phyloP scores from a whole-genome alignment of 2,113 vertebrate genomes.

The Euleptes europaea region DNA sequence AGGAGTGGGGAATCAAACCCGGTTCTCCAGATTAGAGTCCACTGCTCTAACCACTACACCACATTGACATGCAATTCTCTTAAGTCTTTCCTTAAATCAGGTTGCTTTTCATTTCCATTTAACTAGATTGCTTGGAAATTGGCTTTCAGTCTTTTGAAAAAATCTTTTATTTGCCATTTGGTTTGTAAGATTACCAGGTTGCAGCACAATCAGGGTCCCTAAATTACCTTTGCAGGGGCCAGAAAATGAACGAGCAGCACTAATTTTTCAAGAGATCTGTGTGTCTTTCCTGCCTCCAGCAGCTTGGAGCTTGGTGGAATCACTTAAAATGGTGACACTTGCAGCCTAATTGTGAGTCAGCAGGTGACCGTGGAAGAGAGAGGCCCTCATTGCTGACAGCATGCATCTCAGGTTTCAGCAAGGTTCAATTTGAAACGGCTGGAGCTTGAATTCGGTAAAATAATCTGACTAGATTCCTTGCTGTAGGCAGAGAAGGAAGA shows the following conservation, averaged over 20 bases:
- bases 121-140: slow-evolving; percentile 1
- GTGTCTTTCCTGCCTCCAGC: not conserved
- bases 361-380: not conserved
- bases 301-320: not conserved
- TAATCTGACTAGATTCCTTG: slow-evolving; percentile 21
- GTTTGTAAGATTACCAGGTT: not conserved
- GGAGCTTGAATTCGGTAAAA: slow-evolving; percentile 49
- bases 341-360: not conserved
- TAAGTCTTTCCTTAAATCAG: not conserved
- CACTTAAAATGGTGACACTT: not conserved
- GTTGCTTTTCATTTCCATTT: not conserved
- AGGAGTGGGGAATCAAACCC: no score
- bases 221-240: not conserved
- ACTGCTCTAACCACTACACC: no score
- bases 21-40: no score
- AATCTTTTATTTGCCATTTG: not conserved
- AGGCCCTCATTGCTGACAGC: slow-evolving; percentile 47
- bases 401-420: slow-evolving; percentile 46
- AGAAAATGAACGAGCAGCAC: not conserved
- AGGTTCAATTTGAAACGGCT: slow-evolving; percentile 44
- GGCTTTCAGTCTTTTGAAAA: not conserved
- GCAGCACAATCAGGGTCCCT: not conserved
- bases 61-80: no score
- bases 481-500: not conserved
- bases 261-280: not conserved